Conservation (phyloP, 2,797 vertebrate species). For the Phoxinus dragarum region DNA sequence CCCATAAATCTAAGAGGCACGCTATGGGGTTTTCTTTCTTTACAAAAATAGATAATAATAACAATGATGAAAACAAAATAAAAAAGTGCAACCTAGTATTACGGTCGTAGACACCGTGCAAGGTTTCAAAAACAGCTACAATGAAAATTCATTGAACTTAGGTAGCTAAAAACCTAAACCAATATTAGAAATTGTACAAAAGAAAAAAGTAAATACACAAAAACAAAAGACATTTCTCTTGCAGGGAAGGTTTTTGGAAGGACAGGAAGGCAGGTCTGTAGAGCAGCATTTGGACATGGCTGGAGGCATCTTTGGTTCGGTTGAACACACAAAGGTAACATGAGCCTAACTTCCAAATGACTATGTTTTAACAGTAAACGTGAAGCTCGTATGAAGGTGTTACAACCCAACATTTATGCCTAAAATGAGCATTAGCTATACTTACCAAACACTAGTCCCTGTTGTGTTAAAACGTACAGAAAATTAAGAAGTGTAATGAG, state of each 20-base stretch:
- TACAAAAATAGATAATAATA: slow-evolving; percentile 80
- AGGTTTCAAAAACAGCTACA: slow-evolving; percentile 79
- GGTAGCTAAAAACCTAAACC: slow-evolving; percentile 83
- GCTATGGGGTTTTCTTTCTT: slow-evolving; percentile 89
- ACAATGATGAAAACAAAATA: slow-evolving; percentile 83
- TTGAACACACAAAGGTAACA: slow-evolving; percentile 90
- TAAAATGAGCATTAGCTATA: slow-evolving; percentile 68
- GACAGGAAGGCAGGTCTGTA: slow-evolving; percentile 96
- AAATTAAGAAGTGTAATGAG: not conserved
- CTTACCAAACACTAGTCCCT: slow-evolving; percentile 10
- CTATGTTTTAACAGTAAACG: slow-evolving; percentile 66
- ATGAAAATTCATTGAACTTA: slow-evolving; percentile 88
- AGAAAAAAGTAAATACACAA: slow-evolving; percentile 55
- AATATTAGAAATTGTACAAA: slow-evolving; percentile 74
- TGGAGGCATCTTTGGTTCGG: slow-evolving; percentile 99
- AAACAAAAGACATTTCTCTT: slow-evolving; percentile 85
- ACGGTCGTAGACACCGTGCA: slow-evolving; percentile 67
- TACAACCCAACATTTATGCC: slow-evolving; percentile 73
- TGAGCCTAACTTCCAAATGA: slow-evolving; percentile 82
- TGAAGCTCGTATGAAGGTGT: slow-evolving; percentile 17
- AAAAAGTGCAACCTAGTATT: slow-evolving; percentile 84
- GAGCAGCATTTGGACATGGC: slow-evolving; percentile 99
- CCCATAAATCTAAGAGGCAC: slow-evolving; percentile 99
- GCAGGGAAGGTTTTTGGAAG: slow-evolving; percentile 93
- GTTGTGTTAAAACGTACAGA: not conserved